Evolutionary conservation across 2,888 invertebrate species (phyloP).

Genomic region (Orthosia gothica): DNA sequence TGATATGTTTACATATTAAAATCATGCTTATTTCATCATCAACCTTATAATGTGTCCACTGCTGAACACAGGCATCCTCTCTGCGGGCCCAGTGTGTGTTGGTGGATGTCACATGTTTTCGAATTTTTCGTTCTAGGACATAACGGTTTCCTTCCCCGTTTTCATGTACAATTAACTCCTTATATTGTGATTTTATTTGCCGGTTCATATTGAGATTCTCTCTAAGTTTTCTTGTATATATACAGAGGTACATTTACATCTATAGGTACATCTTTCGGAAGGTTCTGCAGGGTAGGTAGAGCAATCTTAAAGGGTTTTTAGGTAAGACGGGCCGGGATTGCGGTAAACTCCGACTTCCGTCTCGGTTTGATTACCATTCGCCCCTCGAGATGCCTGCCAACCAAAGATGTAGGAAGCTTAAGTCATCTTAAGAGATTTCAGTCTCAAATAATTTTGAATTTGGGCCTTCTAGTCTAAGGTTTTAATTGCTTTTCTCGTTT

Average conservation of each 20-base stretch:
- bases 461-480: slow-evolving; percentile 52
- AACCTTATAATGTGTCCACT: too few species aligned
- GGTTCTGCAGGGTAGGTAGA: slow-evolving; percentile 67
- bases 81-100: too few species aligned
- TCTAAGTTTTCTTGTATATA: neutral
- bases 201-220: slow-evolving; percentile 19
- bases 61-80: too few species aligned
- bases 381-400: slow-evolving; percentile 81
- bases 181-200: slow-evolving; percentile 8
- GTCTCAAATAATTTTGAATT: slow-evolving; percentile 66
- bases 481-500: slow-evolving; percentile 64
- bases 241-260: slow-evolving; percentile 6
- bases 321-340: slow-evolving; percentile 84
- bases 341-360: slow-evolving; percentile 80
- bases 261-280: slow-evolving; percentile 33
- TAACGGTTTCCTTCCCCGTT: neutral
- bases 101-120: too few species aligned
- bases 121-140: too few species aligned
- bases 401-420: slow-evolving; percentile 74
- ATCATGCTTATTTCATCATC: slow-evolving; percentile 10
- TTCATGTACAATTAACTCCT: slow-evolving; percentile 12
- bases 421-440: slow-evolving; percentile 69
- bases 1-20: slow-evolving; percentile 5
- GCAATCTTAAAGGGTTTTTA: slow-evolving; percentile 84
- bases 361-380: slow-evolving; percentile 86